Evolutionary conservation across 2,113 vertebrate species (phyloP).

Genomic region (Amblyornis subalaris): DNA sequence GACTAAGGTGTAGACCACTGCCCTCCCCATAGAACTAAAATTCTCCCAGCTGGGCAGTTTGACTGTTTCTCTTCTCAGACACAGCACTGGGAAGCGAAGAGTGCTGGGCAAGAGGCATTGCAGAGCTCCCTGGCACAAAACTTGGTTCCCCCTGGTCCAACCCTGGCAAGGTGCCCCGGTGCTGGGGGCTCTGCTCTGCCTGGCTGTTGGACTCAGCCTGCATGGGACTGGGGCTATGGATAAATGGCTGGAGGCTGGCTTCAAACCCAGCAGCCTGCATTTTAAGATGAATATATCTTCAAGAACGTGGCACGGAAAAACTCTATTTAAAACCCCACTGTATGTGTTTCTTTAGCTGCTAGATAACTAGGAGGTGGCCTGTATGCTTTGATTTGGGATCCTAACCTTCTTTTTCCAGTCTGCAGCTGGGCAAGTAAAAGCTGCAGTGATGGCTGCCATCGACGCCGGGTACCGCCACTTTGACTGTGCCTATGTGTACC

Average conservation of each 20-base stretch:
- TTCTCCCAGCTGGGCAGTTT: neutral
- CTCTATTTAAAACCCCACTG: neutral
- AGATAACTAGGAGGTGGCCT: neutral
- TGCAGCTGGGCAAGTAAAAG: conserved; percentile 68
- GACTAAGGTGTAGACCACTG: neutral
- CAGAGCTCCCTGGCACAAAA: neutral
- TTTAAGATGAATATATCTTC: neutral
- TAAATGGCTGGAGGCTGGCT: neutral
- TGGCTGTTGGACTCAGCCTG: neutral
- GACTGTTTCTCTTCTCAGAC: neutral
- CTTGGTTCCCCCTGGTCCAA: accelerated
- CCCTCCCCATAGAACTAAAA: neutral
- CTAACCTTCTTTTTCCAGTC: conserved; percentile 64
- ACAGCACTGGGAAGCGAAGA: accelerated
- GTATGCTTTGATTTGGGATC: neutral
- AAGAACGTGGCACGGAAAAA: neutral
- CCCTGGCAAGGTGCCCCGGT: neutral
- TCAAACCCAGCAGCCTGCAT: neutral
- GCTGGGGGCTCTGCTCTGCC: neutral
- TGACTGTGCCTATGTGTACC: conserved; percentile 80
- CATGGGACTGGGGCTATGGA: accelerated
- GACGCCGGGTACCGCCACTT: conserved; percentile 83
- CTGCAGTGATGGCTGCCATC: conserved; percentile 79
- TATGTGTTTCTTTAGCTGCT: neutral
- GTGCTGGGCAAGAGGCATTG: neutral